Base-by-base conservation (phyloP, 2,888 invertebrate species). In the Drosophila longiperda region DNA sequence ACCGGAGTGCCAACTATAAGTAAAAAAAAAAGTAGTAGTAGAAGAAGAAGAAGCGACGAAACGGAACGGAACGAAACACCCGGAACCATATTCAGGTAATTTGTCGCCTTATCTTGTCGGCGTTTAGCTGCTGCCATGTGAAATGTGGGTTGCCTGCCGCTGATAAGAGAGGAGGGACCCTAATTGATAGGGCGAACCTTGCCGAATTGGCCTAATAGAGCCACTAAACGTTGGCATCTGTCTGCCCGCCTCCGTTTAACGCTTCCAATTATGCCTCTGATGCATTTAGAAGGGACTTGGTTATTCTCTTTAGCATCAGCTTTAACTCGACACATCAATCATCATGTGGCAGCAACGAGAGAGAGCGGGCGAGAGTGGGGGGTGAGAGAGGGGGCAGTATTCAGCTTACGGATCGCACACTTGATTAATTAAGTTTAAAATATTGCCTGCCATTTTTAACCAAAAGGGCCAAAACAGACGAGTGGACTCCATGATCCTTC, bases 191-290 rank as follows among this genome's bases (percentile, higher is more conserved):
- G 45, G 26, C 20, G 26, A 32, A 32, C 23, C 57, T 52, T 12
- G 48, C 20, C 32, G 23, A 15, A 38, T 61, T 57, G 60, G 63
- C 57, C 59, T 87, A 89, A 85, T 85, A 85, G 77, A 85, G 85
- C 89, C 77, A 89, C 82, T 89, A 78, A 85, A 66, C 50, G 60
- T 66, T 57, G 40, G 69, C 9, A 62, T 45, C 55, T 38, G 55
- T 70, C 89, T 91, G 91, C 91, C 91, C 91, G 90, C 91, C 91
- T 57, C 88, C 85, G 74, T 90, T 91, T 90, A 83, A 80, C 90
- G 87, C 91, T 87, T 87, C 70, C 87, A 88, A 82, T 83, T 88
- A 80, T 80, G 76, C 74, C 48, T 45, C 55, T 17, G 49, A 62
- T 48, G 55, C 33, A 15, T 34, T 40, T 38, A 8, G 58, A 33